These are phyloP conservation scores for Acrocephalus arundinaceus DNA, from an alignment of 2,113 vertebrate genomes.

Conservation along the genomic window DNA sequence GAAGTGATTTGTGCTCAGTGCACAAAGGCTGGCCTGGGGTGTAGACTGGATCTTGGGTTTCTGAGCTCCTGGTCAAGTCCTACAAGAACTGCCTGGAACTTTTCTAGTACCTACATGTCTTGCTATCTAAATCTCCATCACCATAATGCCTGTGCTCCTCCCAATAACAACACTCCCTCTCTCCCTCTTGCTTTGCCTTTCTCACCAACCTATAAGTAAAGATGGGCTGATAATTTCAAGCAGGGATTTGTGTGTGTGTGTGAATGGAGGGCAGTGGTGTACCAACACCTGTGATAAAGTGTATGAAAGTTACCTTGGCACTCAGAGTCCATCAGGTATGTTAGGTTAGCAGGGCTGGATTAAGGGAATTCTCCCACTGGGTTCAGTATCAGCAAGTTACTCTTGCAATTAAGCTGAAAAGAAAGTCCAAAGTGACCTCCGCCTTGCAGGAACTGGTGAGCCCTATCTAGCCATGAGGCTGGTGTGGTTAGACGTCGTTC, in stretches of 20 bases:
- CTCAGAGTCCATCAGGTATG: neutral
- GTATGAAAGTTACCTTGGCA: neutral
- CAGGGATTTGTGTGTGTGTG: neutral
- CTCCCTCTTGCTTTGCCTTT: neutral
- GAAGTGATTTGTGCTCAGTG: neutral
- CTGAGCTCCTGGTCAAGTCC: neutral
- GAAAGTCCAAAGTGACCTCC: neutral
- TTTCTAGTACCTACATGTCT: conserved; percentile 38
- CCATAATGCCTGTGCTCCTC: neutral
- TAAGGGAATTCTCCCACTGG: neutral
- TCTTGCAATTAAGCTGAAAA: neutral
- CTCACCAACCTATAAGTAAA: neutral
- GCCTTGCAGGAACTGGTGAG: neutral
- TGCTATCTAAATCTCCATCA: conserved; percentile 12
- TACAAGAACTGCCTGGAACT: neutral
- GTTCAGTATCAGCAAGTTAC: neutral
- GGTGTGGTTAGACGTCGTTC: neutral
- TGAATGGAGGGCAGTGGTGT: neutral
- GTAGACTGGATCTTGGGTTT: neutral
- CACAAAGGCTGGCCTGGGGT: neutral
- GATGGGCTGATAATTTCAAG: neutral
- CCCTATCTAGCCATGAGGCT: neutral
- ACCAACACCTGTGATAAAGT: neutral
- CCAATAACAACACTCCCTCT: neutral
- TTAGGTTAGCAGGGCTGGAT: neutral